Evolutionary conservation across 1,140 invertebrate genomes (phyloP), one percentile per base, ranked within the genome.

Genomic region (Diorhabda sublineata): DNA sequence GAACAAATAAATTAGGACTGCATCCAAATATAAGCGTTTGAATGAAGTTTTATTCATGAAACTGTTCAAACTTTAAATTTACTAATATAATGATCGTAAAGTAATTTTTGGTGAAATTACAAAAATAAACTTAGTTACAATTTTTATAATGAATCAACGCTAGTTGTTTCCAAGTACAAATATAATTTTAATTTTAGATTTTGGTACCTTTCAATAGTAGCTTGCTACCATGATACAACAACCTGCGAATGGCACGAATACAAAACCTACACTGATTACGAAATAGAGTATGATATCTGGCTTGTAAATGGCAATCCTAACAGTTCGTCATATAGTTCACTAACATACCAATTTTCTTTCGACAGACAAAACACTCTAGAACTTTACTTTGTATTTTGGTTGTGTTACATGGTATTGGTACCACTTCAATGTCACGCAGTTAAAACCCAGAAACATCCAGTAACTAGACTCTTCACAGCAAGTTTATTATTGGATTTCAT

Each of bases 341-440:
- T 98, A 75, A 90, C 94, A 69, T 96, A 96, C 83, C 96, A 99
- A 81, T 98, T 98, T 81, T 98, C 96, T 3, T 98, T 97, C 84
- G 96, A 99, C 81, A 88, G 91, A 80, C 94, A 97, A 83, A 95
- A 98, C 80, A 93, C 95, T 7, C 86, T 96, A 61, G 95, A 98
- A 81, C 86, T 98, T 65, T 97, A 97, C 83, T 82, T 97, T 65
- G 83, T 96, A 11, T 97, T 98, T 78, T 91, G 96, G 81, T 78
- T 94, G 45, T 89, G 93, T 69, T 98, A 98, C 77, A 87, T 93
- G 71, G 87, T 97, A 45, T 82, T 98, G 45, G 87, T 95, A 63
- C 91, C 94, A 44, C 84, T 98, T 66, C 96, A 98, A 84, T 85
- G 95, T 45, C 95, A 96, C 84, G 95, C 95, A 60, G 92, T 77